A percentile compares a stretch with the other conserved stretches of the same genome.
Conservation (phyloP, 2,113 vertebrate species). For the Xenus cinereus region DNA sequence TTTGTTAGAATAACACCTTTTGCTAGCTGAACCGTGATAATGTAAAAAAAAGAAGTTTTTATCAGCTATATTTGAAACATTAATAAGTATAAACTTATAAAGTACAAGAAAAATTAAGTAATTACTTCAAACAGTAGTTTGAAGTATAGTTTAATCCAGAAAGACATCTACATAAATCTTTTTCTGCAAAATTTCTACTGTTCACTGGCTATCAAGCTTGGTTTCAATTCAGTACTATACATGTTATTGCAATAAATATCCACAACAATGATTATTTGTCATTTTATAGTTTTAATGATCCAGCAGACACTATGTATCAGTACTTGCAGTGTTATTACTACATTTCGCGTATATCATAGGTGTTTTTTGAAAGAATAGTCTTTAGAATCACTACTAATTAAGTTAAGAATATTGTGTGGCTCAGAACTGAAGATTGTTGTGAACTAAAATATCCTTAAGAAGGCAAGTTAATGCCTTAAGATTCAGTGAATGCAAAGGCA, state of each 20-base stretch:
- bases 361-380: not conserved
- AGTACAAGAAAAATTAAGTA: not conserved
- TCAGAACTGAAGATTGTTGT: not conserved
- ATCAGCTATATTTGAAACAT: not conserved
- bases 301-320: not conserved
- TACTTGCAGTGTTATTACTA: not conserved
- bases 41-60: not conserved
- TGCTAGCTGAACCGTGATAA: not conserved
- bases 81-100: not conserved
- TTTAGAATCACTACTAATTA: not conserved
- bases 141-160: not conserved
- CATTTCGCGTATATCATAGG: not conserved
- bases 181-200: not conserved
- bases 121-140: not conserved
- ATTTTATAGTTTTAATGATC: not conserved
- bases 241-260: not conserved
- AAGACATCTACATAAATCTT: not conserved
- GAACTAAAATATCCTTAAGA: not conserved
- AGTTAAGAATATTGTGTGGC: not conserved
- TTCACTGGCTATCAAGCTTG: not conserved
- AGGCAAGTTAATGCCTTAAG: not conserved
- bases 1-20: not conserved
- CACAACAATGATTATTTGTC: not conserved
- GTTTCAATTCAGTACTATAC: not conserved
- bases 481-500: not conserved